Evolutionary conservation across 2,797 vertebrate genomes (phyloP), one percentile per base, ranked within the genome.

Genomic region (Diplodus puntazzo): DNA sequence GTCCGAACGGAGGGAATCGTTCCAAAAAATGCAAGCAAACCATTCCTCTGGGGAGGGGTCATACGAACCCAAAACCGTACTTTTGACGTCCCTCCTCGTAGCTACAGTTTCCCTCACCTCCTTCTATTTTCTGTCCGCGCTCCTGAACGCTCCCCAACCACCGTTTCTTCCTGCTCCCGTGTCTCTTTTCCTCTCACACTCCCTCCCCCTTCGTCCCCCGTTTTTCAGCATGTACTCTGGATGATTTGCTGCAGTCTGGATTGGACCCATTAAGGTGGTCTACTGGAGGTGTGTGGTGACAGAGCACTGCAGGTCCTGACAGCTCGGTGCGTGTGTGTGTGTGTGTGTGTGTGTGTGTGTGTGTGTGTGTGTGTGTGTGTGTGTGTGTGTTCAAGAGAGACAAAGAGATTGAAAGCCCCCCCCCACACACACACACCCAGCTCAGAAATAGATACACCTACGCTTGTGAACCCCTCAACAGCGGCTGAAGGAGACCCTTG

Each of bases 211-310:
- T n/a, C n/a, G 2, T 11, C 49, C 49, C 73, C 27, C 3, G 17
- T 70, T 87, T 87, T 87, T 88, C 86, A 89, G 86, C 88, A 67
- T 85, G 82, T 63, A 79, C 83, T 87, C 75, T 1, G 73, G 84
- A 87, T 93, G 92, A 95, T 94, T 95, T 93, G 90, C 87, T 16
- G 90, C 84, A 53, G 83, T 75, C 87, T 90, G 89, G 90, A 93
- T 95, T 92, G 92, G 87, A 82, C 85, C 91, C 92, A 94, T 94
- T 94, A 94, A 89, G 90, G 87, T 80, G 75, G 87, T 91, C 81
- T 87, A 25, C 82, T 76, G 77, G 89, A 94, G 92, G 93, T 93
- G 93, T 92, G 86, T 50, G 80, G 71, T 93, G 92, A 92, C 82
- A 54, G 86, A 93, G 86, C 77, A 83, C 91, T 53, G 69, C 42